Evolutionary conservation across 1,140 invertebrate genomes (phyloP), one percentile per base, ranked within the genome.

Genomic region (Pseudomyrmex sp.): DNA sequence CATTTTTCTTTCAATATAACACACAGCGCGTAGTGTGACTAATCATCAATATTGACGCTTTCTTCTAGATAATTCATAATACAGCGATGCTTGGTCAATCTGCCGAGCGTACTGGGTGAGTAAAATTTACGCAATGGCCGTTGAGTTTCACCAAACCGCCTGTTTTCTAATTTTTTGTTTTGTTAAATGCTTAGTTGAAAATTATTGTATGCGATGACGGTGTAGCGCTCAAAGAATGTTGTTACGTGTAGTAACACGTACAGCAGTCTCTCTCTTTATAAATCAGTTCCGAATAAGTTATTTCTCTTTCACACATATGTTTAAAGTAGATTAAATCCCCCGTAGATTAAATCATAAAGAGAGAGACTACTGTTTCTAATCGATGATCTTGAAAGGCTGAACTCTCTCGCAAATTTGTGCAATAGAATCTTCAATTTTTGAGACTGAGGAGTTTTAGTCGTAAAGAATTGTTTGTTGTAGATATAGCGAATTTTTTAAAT

Each of bases 51-150:
- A 87, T 85, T 76, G 74, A 84, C 84, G 76, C 85, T 91, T 91
- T 88, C 44, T 93, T 94, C 10, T 91, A 94, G 94, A 94, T 94
- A 90, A 94, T 94, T 46, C 94, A 94, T 92, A 94, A 94, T 79
- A 92, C 92, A 63, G 88, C 93, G 75, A 86, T 92, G 85, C 87
- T 92, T 92, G 93, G 91, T 80, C 91, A 93, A 87, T 85, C 93
- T 35, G 88, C 90, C 75, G 91, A 94, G 84, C 91, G 90, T 70
- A 91, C 90, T 12, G 93, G 93, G 93, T 94, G 86, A 88, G 89
- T 92, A 89, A 86, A 70, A 84, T 82, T 46, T 56, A 80, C 26
- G 52, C 72, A 62, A 61, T 52, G 48, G 50, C 69, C 54, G 50
- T 73, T 48, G 15, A 84, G 56, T 15, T 70, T 12, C 50, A 61